Conservation (phyloP, 2,888 invertebrate genomes). For the Troglohyphantes excavatus region DNA sequence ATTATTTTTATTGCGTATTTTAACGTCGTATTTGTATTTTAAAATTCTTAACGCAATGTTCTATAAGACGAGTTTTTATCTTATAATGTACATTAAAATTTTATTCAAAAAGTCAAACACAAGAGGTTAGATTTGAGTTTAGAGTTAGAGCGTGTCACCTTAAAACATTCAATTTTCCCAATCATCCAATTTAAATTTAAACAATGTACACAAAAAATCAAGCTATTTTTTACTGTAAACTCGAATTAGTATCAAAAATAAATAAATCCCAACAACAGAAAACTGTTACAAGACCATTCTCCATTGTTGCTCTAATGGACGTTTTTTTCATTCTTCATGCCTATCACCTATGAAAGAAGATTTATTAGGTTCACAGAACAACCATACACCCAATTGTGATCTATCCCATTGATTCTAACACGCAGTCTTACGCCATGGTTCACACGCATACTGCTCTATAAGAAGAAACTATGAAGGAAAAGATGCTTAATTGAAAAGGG, state of each 20-base stretch:
- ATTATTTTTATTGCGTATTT: no score
- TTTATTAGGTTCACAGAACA: neutral
- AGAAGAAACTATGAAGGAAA: neutral
- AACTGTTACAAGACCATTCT: neutral
- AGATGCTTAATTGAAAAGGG: slow-evolving; percentile 29
- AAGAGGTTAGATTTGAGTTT: no score
- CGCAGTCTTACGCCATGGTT: neutral
- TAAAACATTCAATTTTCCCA: no score
- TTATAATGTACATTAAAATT: no score
- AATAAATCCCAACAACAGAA: neutral
- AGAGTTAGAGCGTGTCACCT: no score
- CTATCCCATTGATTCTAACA: neutral
- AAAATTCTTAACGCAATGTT: no score
- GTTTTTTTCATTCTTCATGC: neutral
- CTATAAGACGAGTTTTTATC: no score
- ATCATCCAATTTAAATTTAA: no score
- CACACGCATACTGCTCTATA: neutral
- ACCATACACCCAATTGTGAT: neutral
- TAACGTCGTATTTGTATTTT: no score
- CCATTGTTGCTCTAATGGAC: neutral
- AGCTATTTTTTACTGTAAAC: neutral
- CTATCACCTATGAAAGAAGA: neutral
- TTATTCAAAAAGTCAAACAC: no score
- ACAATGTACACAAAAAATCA: no score
- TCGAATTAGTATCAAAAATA: neutral